Base-by-base conservation (phyloP, 2,888 invertebrate genomes). In the Biston stratarius region DNA sequence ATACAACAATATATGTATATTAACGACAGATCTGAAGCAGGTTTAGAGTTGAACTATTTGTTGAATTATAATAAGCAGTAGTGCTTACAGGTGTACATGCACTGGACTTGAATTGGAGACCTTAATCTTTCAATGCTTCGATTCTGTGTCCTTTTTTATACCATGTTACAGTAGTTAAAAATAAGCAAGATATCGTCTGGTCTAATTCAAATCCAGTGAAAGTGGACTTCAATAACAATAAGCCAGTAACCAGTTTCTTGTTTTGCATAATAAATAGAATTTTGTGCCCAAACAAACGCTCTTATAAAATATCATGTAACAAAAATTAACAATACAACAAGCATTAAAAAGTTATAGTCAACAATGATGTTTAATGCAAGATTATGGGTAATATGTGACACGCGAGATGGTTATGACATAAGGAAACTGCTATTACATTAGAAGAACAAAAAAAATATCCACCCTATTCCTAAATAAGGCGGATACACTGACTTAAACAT, bases 271-370 rank as follows among this genome's bases (percentile, higher is more conserved):
- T 11, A 42, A 60, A 55, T 24, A 34, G 6, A 66, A 59, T 76
- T 78, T 83, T 83, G 83, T 83, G 84, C 83, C 82, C 79, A 70
- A 81, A 80, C 75, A 76, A 81, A 81, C 78, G 74, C 80, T 82
- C 79, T 73, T 76, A 77, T 61, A 75, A 77, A 71, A 67, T 77
- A 81, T 70, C 74, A 78, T 71, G 73, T 79, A 72, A 74, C 70
- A 74, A 80, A 76, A 80, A 74, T 80, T 78, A 83, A 82, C 80
- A 84, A 78, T 70, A 78, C 76, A 84, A 84, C 81, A 85, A 83
- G 80, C 82, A 78, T 75, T 80, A 76, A 78, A 57, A 70, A 69
- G 49, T 57, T 51, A 51, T 64, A 67, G 49, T 56, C 61, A 57
- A 66, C 56, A 65, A 56, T 61, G 56, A 60, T 33, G 58, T 42